phyloP scores from a whole-genome alignment of 2,888 invertebrate species.

The Drosophila prostipennis region DNA sequence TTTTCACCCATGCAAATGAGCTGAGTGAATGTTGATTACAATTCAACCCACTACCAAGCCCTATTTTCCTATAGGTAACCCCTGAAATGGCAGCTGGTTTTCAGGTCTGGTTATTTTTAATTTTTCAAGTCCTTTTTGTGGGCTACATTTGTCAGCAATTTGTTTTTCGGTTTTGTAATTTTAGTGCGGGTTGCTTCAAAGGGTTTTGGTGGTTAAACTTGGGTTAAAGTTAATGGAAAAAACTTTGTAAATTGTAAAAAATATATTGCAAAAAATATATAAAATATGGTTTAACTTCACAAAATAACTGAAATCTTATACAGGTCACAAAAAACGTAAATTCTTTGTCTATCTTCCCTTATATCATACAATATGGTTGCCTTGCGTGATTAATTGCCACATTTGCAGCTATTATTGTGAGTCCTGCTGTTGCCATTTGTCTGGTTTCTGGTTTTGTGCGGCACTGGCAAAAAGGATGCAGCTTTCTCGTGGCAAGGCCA shows the following conservation, averaged over 20 bases:
- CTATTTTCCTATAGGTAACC: conserved; percentile 12
- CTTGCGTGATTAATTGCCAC: conserved; percentile 63
- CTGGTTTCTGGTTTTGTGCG: conserved; percentile 8
- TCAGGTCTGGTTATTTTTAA: neutral
- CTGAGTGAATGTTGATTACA: conserved; percentile 22
- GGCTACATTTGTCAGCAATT: conserved; percentile 39
- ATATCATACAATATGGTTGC: neutral
- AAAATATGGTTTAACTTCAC: neutral
- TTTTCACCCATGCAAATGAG: conserved; percentile 39
- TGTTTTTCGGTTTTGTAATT: conserved; percentile 1
- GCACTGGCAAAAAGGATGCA: conserved; percentile 38
- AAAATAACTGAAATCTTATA: no score
- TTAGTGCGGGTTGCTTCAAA: neutral
- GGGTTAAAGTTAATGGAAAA: no score
- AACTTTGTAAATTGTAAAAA: neutral
- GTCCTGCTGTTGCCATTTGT: conserved; percentile 40
- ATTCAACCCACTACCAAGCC: conserved; percentile 20
- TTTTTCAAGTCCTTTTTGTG: conserved; percentile 9
- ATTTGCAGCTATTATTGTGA: conserved; percentile 26
- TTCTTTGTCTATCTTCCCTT: conserved; percentile 2
- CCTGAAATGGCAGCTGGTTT: conserved; percentile 19
- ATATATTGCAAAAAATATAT: neutral
- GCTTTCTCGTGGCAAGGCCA: conserved; percentile 48
- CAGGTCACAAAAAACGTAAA: neutral
- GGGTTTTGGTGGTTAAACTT: neutral